Evolutionary conservation across 64 coral and sea anemone genomes (phyloP), one percentile per base, ranked within the genome.

Genomic region (Montipora sp.): DNA sequence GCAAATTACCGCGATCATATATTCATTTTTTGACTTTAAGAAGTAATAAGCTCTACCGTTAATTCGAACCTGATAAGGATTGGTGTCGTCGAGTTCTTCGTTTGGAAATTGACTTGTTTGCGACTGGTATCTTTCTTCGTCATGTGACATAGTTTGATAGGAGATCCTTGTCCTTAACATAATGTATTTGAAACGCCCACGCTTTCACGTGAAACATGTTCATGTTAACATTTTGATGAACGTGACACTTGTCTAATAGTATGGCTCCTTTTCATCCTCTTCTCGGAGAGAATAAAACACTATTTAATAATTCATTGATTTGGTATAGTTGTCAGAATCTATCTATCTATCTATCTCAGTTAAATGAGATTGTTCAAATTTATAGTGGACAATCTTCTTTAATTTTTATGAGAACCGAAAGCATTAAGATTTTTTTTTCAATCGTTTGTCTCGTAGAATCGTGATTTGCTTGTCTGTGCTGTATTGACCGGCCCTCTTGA

Each of bases 111-210:
- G 12, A 53, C n/a, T 57, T 57, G 53, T 11, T 57, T 57, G 6
- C 11, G 11, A 57, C 53, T 11, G 6, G 6, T 11, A 57, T 11
- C 53, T 8, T 11, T 57, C 53, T 57, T 57, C 11, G 53, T 57
- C 14, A 18, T 82, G 59, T 82, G 75, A 78, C 46, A 78, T 16
- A 12, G 49, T 51, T 3, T 50, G 16, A 75, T 13, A 75, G 22
- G 20, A 63, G 27, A 7, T 45, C 80, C 53, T 65, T 65, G 80
- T 61, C 24, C 5, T 9, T 43, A 5, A n/a, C 8, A 49, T 82
- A 66, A 65, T 45, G 55, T 82, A 13, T 24, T 36, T 82, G 6
- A 24, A 15, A 45, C 65, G n/a, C 61, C 63, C 82, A 85, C 82
- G 65, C 18, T 9, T 18, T 45, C 57, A 58, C 23, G 4, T 13